Base-by-base conservation (phyloP, 1,140 invertebrate species). In the Drosophila varians region DNA sequence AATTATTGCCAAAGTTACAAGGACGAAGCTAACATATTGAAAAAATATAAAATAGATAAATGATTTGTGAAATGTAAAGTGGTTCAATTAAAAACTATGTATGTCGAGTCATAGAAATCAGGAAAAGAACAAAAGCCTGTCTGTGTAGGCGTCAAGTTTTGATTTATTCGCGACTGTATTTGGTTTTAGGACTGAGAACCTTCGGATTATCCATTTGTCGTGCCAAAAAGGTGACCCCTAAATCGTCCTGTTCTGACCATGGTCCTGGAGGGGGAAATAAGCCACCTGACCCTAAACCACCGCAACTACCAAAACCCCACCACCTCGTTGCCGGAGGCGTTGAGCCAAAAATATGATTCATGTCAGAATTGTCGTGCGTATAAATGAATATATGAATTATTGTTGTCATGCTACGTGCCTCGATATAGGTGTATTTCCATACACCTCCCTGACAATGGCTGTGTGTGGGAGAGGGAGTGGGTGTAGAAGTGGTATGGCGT, bases 371-470 rank as follows among this genome's bases (percentile, higher is more conserved):
- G 73, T 74, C 73, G 73, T 75, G 73, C 72, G 71, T 74, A 75
- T 75, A 75, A 75, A 75, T 75, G 73, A 75, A 75, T 75, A 75
- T 75, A 75, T 75, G 73, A 74, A 74, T 75, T 75, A 75, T 75
- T 75, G 72, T 75, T 75, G 73, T 68, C 71, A 42, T 60, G 71
- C 71, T 75, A 57, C 69, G 68, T 72, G 74, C 58, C 56, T 57
- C 72, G 70, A 54, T 71, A 16, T 34, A 38, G 54, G 36, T 76
- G 62, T 66, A 36, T 62, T 36, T 62, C 25, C 19, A 16, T 34
- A n/a, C 51, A 60, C 51, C 23, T 36, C 0, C 4, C 14, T 14
- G 0, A 36, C 34, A 2, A 2, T 7, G 7, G 8, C 26, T 28
- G 26, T 7, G 26, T 7, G 26, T 28, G 7, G 5, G 2, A 6